A percentile compares a stretch with the other conserved stretches of the same genome.
Conservation (phyloP, 1,140 invertebrate genomes). For the Cotesia typhae region DNA sequence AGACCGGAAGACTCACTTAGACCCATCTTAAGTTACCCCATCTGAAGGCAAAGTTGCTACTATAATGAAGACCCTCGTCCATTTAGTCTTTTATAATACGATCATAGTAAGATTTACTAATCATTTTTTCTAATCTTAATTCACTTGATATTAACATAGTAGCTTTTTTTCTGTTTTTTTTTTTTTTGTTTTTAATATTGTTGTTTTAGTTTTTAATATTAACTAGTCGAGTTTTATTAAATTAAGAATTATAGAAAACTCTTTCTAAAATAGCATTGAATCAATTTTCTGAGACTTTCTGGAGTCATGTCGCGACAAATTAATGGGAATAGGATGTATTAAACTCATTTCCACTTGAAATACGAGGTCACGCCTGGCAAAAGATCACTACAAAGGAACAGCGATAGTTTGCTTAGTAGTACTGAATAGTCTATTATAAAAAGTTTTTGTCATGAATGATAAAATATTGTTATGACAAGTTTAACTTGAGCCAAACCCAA, state of each 20-base stretch:
- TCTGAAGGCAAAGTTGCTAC: slow-evolving; percentile 46
- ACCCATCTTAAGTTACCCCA: slow-evolving; percentile 66
- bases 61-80: slow-evolving; percentile 40
- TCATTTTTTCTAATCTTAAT: slow-evolving; percentile 16
- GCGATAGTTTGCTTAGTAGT: neutral
- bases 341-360: slow-evolving; percentile 4
- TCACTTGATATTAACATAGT: neutral
- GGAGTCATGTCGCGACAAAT: slow-evolving; percentile 21
- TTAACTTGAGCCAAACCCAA: slow-evolving; percentile 8
- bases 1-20: slow-evolving; percentile 67
- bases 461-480: slow-evolving; percentile 18
- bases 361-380: slow-evolving; percentile 8
- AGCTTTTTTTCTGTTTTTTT: neutral
- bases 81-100: slow-evolving; percentile 25
- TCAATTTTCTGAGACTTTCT: slow-evolving; percentile 16
- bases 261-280: neutral
- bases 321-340: neutral
- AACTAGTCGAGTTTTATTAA: too few relatives aligned
- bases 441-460: slow-evolving; percentile 19
- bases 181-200: too few relatives aligned
- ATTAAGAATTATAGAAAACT: too few relatives aligned
- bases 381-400: slow-evolving; percentile 15
- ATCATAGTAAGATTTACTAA: slow-evolving; percentile 15
- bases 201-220: too few relatives aligned
- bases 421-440: slow-evolving; percentile 1